Evolutionary conservation across 2,888 invertebrate genomes (phyloP).

Genomic region (Catocala sponsa): DNA sequence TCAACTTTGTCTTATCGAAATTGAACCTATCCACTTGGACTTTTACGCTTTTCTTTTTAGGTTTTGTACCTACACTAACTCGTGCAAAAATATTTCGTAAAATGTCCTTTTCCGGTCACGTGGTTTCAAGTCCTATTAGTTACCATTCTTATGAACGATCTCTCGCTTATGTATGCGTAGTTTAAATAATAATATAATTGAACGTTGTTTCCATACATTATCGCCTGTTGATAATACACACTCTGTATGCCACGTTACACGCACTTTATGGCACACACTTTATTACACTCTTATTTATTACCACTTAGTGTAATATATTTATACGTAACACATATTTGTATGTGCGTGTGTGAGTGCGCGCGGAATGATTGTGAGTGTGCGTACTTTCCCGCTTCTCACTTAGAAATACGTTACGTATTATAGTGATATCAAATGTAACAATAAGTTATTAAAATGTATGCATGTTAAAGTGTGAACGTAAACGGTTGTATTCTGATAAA

Average conservation of each 20-base stretch:
- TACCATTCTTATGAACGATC: constrained; percentile 8
- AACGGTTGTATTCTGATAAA: too few species aligned
- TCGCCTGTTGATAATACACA: constrained; percentile 26
- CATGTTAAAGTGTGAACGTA: neutral
- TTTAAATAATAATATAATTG: constrained; percentile 15
- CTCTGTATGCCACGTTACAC: constrained; percentile 14
- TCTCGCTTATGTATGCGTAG: constrained; percentile 2
- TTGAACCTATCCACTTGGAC: too few species aligned
- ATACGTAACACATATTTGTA: neutral
- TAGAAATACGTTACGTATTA: constrained; percentile 3
- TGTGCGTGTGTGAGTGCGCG: neutral
- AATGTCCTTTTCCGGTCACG: neutral
- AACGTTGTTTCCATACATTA: constrained; percentile 20
- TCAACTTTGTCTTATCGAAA: too few species aligned
- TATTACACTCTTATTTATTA: constrained; percentile 36
- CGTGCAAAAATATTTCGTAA: too few species aligned
- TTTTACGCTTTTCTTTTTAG: too few species aligned
- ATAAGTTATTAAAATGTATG: neutral
- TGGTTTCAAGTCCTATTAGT: neutral
- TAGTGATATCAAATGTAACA: neutral
- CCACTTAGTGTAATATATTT: constrained; percentile 18
- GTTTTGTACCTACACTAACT: too few species aligned
- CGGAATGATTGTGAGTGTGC: neutral
- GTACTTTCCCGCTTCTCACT: neutral
- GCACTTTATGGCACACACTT: constrained; percentile 31